Conservation (phyloP, 2,888 invertebrate species). For the Chromoteleia sp. region DNA sequence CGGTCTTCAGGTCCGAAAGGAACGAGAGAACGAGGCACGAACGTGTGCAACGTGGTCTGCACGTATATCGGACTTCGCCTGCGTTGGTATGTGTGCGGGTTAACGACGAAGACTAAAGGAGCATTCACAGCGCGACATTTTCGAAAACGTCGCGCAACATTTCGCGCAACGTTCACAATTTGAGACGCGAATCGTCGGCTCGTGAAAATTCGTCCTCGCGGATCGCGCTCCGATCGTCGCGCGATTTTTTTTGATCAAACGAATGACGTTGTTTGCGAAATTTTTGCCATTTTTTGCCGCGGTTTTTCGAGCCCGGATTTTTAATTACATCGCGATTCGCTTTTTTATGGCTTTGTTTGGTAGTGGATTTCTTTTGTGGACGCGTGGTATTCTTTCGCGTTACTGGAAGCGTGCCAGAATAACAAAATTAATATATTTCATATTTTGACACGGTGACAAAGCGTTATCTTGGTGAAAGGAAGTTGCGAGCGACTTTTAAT, state of each 20-base stretch:
- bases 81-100: constrained; percentile 79
- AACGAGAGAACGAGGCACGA: constrained; percentile 73
- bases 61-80: constrained; percentile 71
- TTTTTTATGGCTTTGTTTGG: constrained; percentile 5
- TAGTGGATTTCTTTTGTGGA: constrained; percentile 5
- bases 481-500: constrained; percentile 48
- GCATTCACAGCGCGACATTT: constrained; percentile 74
- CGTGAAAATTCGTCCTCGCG: too few relatives aligned
- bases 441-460: constrained; percentile 40
- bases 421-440: constrained; percentile 44
- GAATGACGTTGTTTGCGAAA: too few relatives aligned
- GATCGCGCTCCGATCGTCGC: too few relatives aligned
- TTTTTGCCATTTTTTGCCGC: neutral
- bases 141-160: constrained; percentile 44
- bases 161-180: too few relatives aligned
- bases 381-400: constrained; percentile 1
- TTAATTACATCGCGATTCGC: constrained; percentile 4
- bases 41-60: constrained; percentile 71
- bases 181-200: too few relatives aligned
- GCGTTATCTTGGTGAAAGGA: constrained; percentile 21
- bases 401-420: constrained; percentile 24
- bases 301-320: too few relatives aligned
- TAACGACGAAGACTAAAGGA: constrained; percentile 79
- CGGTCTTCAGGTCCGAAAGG: constrained; percentile 83
- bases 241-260: too few relatives aligned